Base-by-base conservation (phyloP, 2,797 vertebrate species). In the Rachycentron canadum region DNA sequence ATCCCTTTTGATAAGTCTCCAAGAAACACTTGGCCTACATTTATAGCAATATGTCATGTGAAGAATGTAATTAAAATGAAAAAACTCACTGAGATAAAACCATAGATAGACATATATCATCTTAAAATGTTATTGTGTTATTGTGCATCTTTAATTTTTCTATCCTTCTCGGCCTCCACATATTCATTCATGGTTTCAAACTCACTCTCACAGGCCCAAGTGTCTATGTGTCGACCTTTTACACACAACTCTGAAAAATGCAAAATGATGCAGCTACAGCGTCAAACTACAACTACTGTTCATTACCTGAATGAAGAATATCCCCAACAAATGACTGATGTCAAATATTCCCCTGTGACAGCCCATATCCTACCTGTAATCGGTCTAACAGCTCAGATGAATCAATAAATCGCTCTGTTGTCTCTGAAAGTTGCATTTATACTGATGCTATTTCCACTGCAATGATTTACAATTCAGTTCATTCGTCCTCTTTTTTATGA, bases 361-460 rank as follows among this genome's bases (percentile, higher is more conserved):
- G 53, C 23, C 19, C 65, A 21, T 49, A 57, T 69, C 40, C 73
- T 6, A 60, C 38, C 25, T 68, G 41, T 60, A 82, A 79, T 85
- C 49, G 40, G 56, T 81, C 73, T 70, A 55, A 12, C 69, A 78
- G 69, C 73, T 63, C 53, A 7, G 56, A 89, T 79, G 78, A 73
- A 84, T 80, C 83, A 68, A 59, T 79, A 83, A 78, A 73, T 86
- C 87, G 85, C 50, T 71, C 64, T 55, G 67, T 65, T 69, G 82
- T 87, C 81, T 79, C 71, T 50, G 56, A 77, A 75, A 58, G 76
- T 79, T 83, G 75, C 43, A 57, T 87, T 86, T 61, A 36, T 78
- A 63, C 52, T 26, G 26, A 28, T 34, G 19, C 4, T 81, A 75
- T 79, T 91, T 84, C 89, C 87, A 79, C 32, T 4, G 36, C 43